Evolutionary conservation across 2,113 vertebrate species (phyloP).

Genomic region (Phyllostomus hastatus): DNA sequence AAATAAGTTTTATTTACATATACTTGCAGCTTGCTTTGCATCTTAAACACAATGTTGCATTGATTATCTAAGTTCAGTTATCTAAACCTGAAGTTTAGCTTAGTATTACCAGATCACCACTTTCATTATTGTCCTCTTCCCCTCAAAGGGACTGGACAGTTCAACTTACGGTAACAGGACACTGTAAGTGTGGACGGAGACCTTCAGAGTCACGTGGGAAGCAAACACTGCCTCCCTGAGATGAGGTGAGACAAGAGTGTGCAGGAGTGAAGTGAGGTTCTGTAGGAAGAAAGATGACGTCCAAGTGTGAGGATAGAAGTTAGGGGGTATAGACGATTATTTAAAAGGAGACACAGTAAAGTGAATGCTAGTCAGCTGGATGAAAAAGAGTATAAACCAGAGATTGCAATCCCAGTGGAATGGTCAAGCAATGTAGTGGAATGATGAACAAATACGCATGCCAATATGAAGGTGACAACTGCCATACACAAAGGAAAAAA

Average conservation of each 20-base stretch:
- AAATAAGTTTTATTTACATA: not conserved
- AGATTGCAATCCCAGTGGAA: not conserved
- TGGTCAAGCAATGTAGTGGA: not conserved
- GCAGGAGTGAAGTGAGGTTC: not conserved
- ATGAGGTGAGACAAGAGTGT: not conserved
- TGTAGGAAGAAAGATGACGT: not conserved
- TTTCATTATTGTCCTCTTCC: not conserved
- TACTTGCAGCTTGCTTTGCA: not conserved
- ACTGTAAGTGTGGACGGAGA: not conserved
- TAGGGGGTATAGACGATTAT: not conserved
- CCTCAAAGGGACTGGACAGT: not conserved
- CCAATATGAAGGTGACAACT: not conserved
- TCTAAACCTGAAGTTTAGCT: not conserved
- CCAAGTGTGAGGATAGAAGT: not conserved
- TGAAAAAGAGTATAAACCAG: not conserved
- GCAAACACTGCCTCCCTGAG: not conserved
- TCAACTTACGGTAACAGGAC: not conserved
- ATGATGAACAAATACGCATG: not conserved
- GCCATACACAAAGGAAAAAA: not conserved
- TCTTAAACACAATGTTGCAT: not conserved
- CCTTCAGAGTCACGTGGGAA: not conserved
- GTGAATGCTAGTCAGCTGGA: not conserved
- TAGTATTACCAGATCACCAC: not conserved
- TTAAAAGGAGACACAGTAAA: not conserved
- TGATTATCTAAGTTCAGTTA: not conserved